Percentiles rank a stretch among this genome's conserved stretches.
These are phyloP conservation scores for Perdita meconis DNA, from an alignment of 2,888 invertebrate genomes.

Conservation along the genomic window DNA sequence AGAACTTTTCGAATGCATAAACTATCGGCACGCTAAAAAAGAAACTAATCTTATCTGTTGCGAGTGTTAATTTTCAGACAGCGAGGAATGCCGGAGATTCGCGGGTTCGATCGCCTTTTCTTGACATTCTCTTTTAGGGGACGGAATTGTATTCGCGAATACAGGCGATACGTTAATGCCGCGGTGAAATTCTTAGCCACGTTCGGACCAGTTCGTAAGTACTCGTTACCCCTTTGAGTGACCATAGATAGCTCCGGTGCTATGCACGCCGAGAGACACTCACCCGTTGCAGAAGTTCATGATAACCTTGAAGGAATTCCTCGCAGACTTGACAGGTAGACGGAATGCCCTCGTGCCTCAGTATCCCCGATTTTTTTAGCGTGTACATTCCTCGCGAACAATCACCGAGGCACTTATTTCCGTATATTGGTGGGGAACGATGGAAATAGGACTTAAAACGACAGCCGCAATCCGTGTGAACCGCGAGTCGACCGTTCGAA, in stretches of 20 bases:
- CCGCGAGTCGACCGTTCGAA: not conserved
- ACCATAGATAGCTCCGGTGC: constrained; percentile 41
- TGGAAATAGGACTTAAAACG: not conserved
- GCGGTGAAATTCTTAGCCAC: constrained; percentile 25
- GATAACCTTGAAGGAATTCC: constrained; percentile 90
- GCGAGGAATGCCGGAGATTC: not conserved
- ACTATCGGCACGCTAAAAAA: no score
- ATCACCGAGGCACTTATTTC: not conserved
- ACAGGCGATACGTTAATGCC: not conserved
- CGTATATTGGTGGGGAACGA: not conserved
- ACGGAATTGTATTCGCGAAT: constrained; percentile 8
- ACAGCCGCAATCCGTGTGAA: not conserved
- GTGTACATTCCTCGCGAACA: constrained; percentile 42
- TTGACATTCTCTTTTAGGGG: no score
- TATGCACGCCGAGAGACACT: constrained; percentile 74
- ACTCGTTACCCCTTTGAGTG: constrained; percentile 20
- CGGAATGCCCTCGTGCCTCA: constrained; percentile 88
- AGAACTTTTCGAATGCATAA: no score
- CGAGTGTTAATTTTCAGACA: not conserved
- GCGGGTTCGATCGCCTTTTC: no score
- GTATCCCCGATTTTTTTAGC: constrained; percentile 83
- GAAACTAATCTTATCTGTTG: not conserved
- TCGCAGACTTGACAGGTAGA: constrained; percentile 89
- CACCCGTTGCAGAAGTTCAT: constrained; percentile 90
- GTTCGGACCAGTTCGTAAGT: no score